Evolutionary conservation across 2,888 invertebrate genomes (phyloP), one percentile per base, ranked within the genome.

Genomic region (Melipona bicolor): DNA sequence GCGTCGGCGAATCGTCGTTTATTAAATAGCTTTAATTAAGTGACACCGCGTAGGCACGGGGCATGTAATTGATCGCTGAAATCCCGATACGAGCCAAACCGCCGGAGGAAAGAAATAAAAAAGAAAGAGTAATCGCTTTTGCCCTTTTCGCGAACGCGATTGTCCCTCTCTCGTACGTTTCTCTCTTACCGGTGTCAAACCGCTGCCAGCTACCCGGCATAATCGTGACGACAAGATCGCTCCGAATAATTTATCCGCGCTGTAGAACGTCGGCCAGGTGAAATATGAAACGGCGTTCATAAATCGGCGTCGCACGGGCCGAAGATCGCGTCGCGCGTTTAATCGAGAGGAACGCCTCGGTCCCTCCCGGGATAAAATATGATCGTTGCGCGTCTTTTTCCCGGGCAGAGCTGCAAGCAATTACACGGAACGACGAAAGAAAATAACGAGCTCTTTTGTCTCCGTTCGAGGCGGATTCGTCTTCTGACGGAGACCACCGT

Each of bases 21-120:
- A 86, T 89, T 86, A 86, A 89, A 71, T 79, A 68, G 75, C 78
- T 86, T 86, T 77, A 82, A 87, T 89, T 83, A 87, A 89, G 83
- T 77, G 82, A 82, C 76, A 75, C 77, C 81, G 85, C 80, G 86
- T 82, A 81, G 79, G 73, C 84, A 83, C 72, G 54, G 65, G 72
- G 68, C 86, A 65, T 75, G 87, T 85, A 87, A 88, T 43, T 82
- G 87, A 83, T 83, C 87, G 85, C 49, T 71, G 74, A 74, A 83
- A 87, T 65, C 69, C 61, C 75, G 72, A 61, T 80, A 73, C 59
- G n/a, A 24, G 6, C 59, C 64, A 75, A 87, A 81, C 56, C 24
- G 32, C 24, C 5, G 15, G 27, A 1, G 27, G 27, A 43, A 43
- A 9, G 43, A 43, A 43, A 43, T 9, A 11, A 43, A 9, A 43